Evolutionary conservation across 1,140 invertebrate species (phyloP).

Genomic region (Oryctes rhinoceros): DNA sequence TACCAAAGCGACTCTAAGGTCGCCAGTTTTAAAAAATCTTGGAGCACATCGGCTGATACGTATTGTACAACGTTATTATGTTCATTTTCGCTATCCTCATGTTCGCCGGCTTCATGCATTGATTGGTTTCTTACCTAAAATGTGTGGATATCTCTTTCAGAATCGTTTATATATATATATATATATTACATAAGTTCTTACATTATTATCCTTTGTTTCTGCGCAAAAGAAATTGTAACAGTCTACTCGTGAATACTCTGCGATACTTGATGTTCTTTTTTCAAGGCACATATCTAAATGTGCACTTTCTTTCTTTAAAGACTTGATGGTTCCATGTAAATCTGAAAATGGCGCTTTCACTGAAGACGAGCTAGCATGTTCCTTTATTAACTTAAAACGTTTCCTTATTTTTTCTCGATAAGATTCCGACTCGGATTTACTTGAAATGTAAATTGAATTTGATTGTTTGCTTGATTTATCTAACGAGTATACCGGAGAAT

Average conservation of each 20-base stretch:
- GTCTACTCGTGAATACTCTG: not conserved
- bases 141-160: no score
- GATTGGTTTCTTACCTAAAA: no score
- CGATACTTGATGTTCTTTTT: not conserved
- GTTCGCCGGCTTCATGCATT: not conserved
- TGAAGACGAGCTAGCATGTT: constrained; percentile 41
- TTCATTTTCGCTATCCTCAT: not conserved
- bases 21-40: constrained; percentile 22
- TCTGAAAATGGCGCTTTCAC: not conserved
- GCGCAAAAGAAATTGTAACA: constrained; percentile 43
- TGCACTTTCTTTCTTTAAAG: constrained; percentile 41
- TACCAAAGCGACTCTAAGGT: not conserved
- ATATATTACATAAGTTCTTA: not conserved
- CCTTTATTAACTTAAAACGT: constrained; percentile 48
- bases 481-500: constrained; percentile 6
- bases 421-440: constrained; percentile 43
- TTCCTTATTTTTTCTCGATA: constrained; percentile 50
- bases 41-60: constrained; percentile 7
- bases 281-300: not conserved
- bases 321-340: constrained; percentile 11
- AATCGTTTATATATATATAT: not conserved
- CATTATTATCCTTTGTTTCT: not conserved
- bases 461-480: constrained; percentile 4
- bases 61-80: constrained; percentile 1
- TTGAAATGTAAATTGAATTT: constrained; percentile 15